A percentile compares a stretch with the other conserved stretches of the same genome.
Evolutionary conservation across 2,888 invertebrate genomes (phyloP).

Genomic region (Morpho achilles): DNA sequence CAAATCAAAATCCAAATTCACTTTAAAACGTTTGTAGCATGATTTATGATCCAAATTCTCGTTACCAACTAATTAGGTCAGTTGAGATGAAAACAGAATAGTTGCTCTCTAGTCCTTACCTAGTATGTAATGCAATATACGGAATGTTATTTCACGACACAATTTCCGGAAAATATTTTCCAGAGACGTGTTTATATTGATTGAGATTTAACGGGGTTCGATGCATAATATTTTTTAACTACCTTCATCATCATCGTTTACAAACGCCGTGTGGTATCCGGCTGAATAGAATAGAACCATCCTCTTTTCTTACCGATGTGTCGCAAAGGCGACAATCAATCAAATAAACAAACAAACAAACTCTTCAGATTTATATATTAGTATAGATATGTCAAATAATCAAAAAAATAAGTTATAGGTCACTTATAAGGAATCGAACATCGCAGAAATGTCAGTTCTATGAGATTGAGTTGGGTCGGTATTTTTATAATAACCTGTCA

Average conservation of each 20-base stretch:
- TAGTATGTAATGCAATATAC: background rate
- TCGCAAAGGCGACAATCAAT: too few relatives aligned
- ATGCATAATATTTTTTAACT: too few relatives aligned
- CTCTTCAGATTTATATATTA: too few relatives aligned
- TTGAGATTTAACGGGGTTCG: too few relatives aligned
- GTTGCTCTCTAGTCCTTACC: background rate
- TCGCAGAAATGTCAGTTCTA: conserved; percentile 16
- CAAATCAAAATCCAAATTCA: background rate
- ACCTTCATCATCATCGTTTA: too few relatives aligned
- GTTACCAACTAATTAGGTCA: conserved; percentile 10
- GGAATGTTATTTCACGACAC: too few relatives aligned
- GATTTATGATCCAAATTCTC: conserved; percentile 5
- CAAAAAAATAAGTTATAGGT: conserved; percentile 2
- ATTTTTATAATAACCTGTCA: conserved; percentile 24
- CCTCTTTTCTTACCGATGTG: too few relatives aligned
- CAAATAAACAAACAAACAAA: too few relatives aligned
- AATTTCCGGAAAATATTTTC: too few relatives aligned
- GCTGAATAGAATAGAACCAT: too few relatives aligned
- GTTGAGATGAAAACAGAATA: conserved; percentile 3
- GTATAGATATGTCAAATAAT: background rate
- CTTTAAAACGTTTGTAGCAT: background rate
- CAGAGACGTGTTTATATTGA: too few relatives aligned
- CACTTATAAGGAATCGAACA: conserved; percentile 4
- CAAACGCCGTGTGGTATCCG: too few relatives aligned
- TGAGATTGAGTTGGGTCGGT: conserved; percentile 28